Base-by-base conservation (phyloP, 2,797 vertebrate genomes). In the Pogoniulus pusillus region DNA sequence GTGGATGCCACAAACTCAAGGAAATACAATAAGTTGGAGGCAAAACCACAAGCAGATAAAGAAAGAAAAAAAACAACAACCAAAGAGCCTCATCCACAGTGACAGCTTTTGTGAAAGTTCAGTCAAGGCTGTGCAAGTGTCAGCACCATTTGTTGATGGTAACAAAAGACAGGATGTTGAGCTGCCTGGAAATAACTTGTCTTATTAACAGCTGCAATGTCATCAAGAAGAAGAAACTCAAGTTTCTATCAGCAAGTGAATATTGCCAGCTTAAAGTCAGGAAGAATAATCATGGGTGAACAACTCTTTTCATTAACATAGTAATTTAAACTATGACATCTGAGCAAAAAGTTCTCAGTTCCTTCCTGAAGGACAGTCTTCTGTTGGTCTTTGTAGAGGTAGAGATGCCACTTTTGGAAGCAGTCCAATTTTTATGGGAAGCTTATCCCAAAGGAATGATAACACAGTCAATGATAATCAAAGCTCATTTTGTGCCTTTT, bases 121-220 rank as follows among this genome's bases (percentile, higher is more conserved):
- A 82, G 7, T 87, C 87, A 91, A 91, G 91, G 81, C 59, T 77
- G 43, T 65, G 45, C 19, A 87, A 73, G 54, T 73, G 87, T 93
- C 89, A 91, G 70, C 78, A 90, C 75, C 81, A 49, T 92, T 95
- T 96, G 85, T 37, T 93, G 64, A 60, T 2, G 24, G 75, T 51
- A 91, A 89, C 69, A 95, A 93, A 95, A 90, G 85, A 41, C 78
- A 93, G 83, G 91, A 80, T 90, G 89, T 82, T 69, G 77, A 86
- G 70, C 53, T 66, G 55, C 1, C 9, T 95, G 85, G 71, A 91
- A 93, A 68, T 10, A 77, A n/a, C 59, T 72, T 65, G 4, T 24
- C 47, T 72, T 66, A 55, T 72, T 90, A 91, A 90, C 45, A 82
- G 60, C 66, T 87, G 53, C 65, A 82, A 39, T 51, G 39, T 57